Evolutionary conservation across 2,888 invertebrate species (phyloP).

Genomic region (Pheosia gnoma): DNA sequence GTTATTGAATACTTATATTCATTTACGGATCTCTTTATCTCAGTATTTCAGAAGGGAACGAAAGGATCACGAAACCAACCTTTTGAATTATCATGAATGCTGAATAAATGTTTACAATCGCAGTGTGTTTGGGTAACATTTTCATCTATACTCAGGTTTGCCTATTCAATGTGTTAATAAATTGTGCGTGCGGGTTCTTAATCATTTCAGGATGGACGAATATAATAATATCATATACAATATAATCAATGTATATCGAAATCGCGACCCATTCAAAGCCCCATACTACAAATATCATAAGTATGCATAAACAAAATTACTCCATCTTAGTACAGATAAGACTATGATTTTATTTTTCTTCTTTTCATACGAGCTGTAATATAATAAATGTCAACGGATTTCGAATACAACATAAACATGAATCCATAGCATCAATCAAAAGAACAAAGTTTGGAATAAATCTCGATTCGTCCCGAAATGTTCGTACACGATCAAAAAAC

Average conservation of each 20-base stretch:
- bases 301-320: too few species aligned
- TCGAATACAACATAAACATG: neutral
- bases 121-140: neutral
- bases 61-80: neutral
- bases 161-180: neutral
- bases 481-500: constrained; percentile 3
- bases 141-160: neutral
- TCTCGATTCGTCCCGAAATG: neutral
- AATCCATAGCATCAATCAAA: neutral
- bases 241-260: too few species aligned
- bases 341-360: too few species aligned
- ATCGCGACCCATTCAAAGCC: too few species aligned
- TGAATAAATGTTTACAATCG: neutral
- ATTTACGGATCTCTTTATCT: neutral
- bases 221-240: neutral
- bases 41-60: constrained; percentile 1
- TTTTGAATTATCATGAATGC: neutral
- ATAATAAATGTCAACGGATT: neutral
- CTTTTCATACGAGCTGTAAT: neutral
- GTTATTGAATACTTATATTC: neutral
- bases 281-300: too few species aligned
- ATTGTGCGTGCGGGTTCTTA: neutral
- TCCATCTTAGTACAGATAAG: too few species aligned
- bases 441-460: neutral
- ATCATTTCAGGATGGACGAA: neutral